Base-by-base conservation (phyloP, 2,888 invertebrate genomes). In the Phytoseiulus persimilis region DNA sequence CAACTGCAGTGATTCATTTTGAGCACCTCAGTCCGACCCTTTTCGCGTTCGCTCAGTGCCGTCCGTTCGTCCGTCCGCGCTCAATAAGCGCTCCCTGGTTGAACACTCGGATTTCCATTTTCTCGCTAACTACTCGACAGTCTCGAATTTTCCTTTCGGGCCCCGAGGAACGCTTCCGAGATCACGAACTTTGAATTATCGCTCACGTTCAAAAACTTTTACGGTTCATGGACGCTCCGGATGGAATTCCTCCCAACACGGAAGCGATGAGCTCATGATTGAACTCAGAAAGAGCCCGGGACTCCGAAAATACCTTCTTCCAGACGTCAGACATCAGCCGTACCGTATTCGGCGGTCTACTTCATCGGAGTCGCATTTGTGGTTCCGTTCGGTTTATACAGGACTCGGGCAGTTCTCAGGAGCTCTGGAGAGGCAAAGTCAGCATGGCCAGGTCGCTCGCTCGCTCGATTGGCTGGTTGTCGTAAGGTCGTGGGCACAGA, bases 331-430 rank as follows among this genome's bases (percentile, higher is more conserved):
- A 65, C 18, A 65, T 65, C 28, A 65, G 65, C 65, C 65, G 14
- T 65, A 65, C 14, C 65, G 14, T 65, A 65, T 65, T 65, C 2
- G 65, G 1, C 65, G 65, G 28, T 18, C 65, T 65, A 65, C 65
- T 65, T 65, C 65, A 65, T 65, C 65, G 65, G 18, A 11, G 65
- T 65, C 65, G 65, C 65, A 65, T 65, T 28, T 65, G 65, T 65
- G 65, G 65, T 65, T 65, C 65, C 65, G 65, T 65, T 65, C 65
- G 65, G 65, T 65, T 65, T 65, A 65, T 65, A 65, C 65, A 65
- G 65, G 65, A 23, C 5, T 6, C 65, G 65, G 65, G 1, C 65
- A 65, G 18, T 23, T 39, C 39, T 9, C 18, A 65, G 65, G 65
- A 23, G 65, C 65, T 65, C 65, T 65, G 18, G 65, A 65, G 18